Evolutionary conservation across 2,797 vertebrate genomes (phyloP).

Genomic region (Botia kubotai): DNA sequence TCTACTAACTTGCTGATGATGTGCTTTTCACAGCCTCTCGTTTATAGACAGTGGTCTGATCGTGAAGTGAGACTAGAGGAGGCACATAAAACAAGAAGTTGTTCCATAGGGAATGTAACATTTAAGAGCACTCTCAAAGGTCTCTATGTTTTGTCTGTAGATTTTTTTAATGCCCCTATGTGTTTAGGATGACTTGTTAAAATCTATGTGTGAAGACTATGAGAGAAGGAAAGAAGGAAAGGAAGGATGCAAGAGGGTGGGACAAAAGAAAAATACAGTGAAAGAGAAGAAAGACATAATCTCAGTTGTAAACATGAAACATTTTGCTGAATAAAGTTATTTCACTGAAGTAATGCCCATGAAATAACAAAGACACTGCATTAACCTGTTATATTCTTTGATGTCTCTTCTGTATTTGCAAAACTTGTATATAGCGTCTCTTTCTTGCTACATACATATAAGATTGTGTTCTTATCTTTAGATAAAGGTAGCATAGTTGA

Average conservation of each 20-base stretch:
- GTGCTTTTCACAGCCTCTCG: constrained; percentile 35
- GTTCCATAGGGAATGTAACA: constrained; percentile 28
- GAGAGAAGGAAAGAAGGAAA: neutral
- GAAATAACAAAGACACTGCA: neutral
- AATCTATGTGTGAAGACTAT: constrained; percentile 7
- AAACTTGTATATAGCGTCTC: neutral
- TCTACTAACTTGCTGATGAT: constrained; percentile 43
- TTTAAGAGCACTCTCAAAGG: constrained; percentile 10
- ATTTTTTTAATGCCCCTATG: constrained; percentile 22
- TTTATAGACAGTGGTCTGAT: constrained; percentile 32
- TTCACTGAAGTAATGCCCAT: neutral
- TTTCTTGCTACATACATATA: neutral
- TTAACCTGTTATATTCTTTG: constrained; percentile 4
- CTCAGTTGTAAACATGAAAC: neutral
- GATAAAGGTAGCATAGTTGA: constrained; percentile 23
- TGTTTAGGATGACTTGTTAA: constrained; percentile 9
- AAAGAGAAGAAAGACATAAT: neutral
- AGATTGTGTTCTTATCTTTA: neutral
- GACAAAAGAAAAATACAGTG: neutral
- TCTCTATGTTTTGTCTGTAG: constrained; percentile 15
- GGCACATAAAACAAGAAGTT: constrained; percentile 6
- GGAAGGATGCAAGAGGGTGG: no score
- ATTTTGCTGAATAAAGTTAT: neutral
- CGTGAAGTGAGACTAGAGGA: constrained; percentile 15
- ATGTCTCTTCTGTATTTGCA: neutral